Evolutionary conservation across 2,888 invertebrate species (phyloP).

Genomic region (Cephalotes varians): DNA sequence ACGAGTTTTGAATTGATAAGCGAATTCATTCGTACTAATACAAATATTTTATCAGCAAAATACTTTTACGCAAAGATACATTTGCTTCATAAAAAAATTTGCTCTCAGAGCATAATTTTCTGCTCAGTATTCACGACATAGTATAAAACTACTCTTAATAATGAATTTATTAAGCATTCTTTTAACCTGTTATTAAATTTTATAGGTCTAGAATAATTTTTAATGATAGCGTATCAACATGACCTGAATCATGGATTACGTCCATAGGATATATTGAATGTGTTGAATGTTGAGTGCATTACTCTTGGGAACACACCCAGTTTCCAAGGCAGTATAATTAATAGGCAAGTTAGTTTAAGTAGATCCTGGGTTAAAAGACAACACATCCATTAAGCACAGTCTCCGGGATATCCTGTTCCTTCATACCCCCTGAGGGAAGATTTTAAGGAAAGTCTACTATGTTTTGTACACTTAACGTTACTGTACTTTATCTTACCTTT

Average conservation of each 20-base stretch:
- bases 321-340: constrained; percentile 35
- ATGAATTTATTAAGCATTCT: background rate
- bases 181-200: background rate
- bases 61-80: background rate
- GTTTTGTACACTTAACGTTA: constrained; percentile 20
- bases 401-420: constrained; percentile 41
- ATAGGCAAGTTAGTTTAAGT: constrained; percentile 53
- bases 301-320: background rate
- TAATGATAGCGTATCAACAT: background rate
- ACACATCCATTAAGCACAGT: constrained; percentile 44
- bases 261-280: constrained; percentile 7
- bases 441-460: constrained; percentile 18
- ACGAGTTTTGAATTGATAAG: background rate
- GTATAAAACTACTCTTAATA: background rate
- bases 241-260: background rate
- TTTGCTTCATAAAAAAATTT: constrained; percentile 5
- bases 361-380: constrained; percentile 50
- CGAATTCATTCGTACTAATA: background rate
- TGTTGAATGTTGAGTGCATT: constrained; percentile 33
- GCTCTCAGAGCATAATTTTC: background rate
- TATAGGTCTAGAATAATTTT: background rate
- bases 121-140: background rate
- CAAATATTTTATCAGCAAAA: background rate
- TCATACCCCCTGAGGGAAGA: background rate
- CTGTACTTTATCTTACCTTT: constrained; percentile 21